Evolutionary conservation across 2,113 vertebrate genomes (phyloP).

Genomic region (Salvator merianae): DNA sequence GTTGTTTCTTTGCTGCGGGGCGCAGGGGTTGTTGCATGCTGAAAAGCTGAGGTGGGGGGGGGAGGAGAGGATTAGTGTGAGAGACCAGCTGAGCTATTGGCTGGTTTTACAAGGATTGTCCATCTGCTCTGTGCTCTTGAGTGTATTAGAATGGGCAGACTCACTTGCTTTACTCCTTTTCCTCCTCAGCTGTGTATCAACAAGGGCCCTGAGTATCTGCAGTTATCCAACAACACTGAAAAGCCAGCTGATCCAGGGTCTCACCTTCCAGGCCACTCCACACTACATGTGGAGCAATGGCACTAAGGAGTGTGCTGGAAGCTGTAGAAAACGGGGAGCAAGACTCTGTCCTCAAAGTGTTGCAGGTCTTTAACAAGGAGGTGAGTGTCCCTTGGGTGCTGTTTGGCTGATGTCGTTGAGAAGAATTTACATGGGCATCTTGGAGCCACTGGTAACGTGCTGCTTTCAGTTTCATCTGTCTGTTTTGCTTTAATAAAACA

Average conservation of each 20-base stretch:
- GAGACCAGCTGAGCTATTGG: conserved; percentile 23
- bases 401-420: neutral
- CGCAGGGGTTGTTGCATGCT: conserved; percentile 40
- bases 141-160: conserved; percentile 29
- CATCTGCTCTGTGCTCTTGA: conserved; percentile 51
- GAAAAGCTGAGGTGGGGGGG: conserved; percentile 54
- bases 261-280: neutral
- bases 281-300: conserved; percentile 75
- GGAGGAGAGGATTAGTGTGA: conserved; percentile 62
- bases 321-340: conserved; percentile 84
- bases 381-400: conserved; percentile 51
- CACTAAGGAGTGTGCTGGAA: conserved; percentile 79
- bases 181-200: neutral
- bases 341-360: conserved; percentile 75
- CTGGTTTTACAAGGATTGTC: conserved; percentile 11
- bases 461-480: neutral
- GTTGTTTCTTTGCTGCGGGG: conserved; percentile 33
- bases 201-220: neutral
- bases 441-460: neutral
- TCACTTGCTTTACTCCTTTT: conserved; percentile 22
- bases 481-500: rapidly evolving
- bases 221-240: conserved; percentile 1
- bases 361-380: conserved; percentile 83
- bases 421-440: neutral
- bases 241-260: rapidly evolving